Conservation (phyloP, 1,140 invertebrate genomes). For the Scaptodrosophila lebanonensis region DNA sequence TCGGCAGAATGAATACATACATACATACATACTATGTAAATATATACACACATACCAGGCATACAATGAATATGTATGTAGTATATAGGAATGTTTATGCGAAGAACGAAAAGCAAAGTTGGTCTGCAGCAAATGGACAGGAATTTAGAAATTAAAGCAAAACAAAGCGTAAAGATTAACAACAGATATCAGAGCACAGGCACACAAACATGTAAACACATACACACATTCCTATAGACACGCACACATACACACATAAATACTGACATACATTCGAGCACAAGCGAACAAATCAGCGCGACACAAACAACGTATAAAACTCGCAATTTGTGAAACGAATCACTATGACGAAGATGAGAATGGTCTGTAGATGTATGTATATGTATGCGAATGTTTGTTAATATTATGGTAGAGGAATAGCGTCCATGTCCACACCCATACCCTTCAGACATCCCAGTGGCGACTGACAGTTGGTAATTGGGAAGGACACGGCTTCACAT, state of each 20-base stretch:
- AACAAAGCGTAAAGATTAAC: conserved; percentile 71
- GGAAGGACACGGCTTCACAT: too few species aligned
- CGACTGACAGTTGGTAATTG: too few species aligned
- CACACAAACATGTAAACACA: conserved; percentile 9
- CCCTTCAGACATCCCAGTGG: too few species aligned
- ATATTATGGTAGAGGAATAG: conserved; percentile 41
- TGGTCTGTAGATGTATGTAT: conserved; percentile 6
- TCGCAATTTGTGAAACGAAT: conserved; percentile 24
- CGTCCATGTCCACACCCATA: too few species aligned
- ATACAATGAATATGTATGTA: too few species aligned
- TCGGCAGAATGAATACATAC: too few species aligned
- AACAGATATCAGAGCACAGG: conserved; percentile 42
- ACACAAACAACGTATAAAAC: conserved; percentile 47
- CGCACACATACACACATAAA: not conserved
- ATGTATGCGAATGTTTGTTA: too few species aligned
- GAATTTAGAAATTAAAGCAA: conserved; percentile 75
- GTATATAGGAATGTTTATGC: too few species aligned
- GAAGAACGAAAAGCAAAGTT: conserved; percentile 29
- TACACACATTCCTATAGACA: conserved; percentile 4
- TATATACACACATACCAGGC: not conserved
- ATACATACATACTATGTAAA: too few species aligned
- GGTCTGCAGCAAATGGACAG: conserved; percentile 65
- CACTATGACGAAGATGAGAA: conserved; percentile 11
- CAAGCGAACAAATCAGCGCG: conserved; percentile 2
- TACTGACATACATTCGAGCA: conserved; percentile 19